These are phyloP conservation scores for Pemphigus obesinymphae DNA, from an alignment of 1,140 invertebrate species.

Conservation along the genomic window DNA sequence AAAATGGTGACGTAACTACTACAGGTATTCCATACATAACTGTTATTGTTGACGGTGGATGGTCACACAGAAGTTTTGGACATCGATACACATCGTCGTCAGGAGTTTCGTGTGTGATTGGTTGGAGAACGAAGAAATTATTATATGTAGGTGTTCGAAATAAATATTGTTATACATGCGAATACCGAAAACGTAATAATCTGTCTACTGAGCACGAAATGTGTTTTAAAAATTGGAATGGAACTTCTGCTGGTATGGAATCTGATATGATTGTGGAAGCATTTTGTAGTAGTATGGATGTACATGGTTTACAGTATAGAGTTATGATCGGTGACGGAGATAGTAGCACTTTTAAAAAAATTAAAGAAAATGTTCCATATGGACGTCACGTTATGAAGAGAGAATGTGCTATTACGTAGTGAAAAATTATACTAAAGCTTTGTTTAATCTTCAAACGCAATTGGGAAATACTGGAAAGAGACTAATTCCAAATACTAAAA, in stretches of 20 bases:
- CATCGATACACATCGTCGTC: too few relatives aligned
- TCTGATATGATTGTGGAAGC: conserved; percentile 47
- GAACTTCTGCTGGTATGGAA: conserved; percentile 47
- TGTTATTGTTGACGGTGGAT: conserved; percentile 11
- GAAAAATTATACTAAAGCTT: not conserved
- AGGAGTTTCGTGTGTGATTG: not conserved
- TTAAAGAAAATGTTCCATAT: conserved; percentile 2
- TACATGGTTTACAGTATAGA: not conserved
- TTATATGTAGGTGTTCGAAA: not conserved
- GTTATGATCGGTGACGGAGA: not conserved
- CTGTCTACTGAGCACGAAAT: not conserved
- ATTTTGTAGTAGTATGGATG: not conserved
- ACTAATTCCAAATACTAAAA: not conserved
- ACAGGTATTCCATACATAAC: not conserved
- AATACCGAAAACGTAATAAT: not conserved
- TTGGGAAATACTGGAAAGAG: not conserved
- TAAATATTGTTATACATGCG: not conserved
- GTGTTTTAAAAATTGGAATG: conserved; percentile 45
- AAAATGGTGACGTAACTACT: not conserved
- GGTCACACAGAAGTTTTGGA: not conserved
- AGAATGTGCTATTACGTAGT: not conserved
- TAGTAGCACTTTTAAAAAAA: not conserved
- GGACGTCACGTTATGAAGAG: not conserved
- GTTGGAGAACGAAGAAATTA: not conserved
- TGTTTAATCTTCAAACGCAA: not conserved